Percentiles rank a stretch among this genome's conserved stretches.
phyloP scores from a whole-genome alignment of 2,797 vertebrate genomes.

The Hydrolagus colliei region DNA sequence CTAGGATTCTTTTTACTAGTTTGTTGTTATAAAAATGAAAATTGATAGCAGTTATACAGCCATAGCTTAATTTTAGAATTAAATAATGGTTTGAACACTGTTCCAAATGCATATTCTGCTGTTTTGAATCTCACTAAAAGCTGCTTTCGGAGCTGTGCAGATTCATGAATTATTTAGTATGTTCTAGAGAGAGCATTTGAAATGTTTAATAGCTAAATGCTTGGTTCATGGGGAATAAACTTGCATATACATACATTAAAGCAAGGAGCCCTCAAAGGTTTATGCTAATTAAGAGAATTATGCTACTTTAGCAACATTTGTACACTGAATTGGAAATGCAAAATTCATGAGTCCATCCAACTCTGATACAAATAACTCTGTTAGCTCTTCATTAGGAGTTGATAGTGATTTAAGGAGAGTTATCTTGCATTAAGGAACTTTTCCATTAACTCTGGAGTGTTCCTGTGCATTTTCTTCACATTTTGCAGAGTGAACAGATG shows the following conservation, averaged over 20 bases:
- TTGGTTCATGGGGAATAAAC: slow-evolving; percentile 32
- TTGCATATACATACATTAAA: slow-evolving; percentile 32
- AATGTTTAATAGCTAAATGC: slow-evolving; percentile 33
- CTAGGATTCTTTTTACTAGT: slow-evolving; percentile 23
- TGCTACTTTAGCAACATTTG: slow-evolving; percentile 33
- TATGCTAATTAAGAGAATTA: slow-evolving; percentile 47
- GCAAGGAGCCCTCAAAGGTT: slow-evolving; percentile 50
- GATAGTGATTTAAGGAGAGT: slow-evolving; percentile 13
- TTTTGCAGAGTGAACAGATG: too few species aligned
- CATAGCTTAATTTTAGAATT: slow-evolving; percentile 17
- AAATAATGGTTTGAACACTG: slow-evolving; percentile 26
- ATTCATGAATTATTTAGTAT: slow-evolving; percentile 32
- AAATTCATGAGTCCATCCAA: slow-evolving; percentile 30
- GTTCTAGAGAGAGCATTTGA: slow-evolving; percentile 32
- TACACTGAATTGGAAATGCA: slow-evolving; percentile 30
- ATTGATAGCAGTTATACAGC: slow-evolving; percentile 11
- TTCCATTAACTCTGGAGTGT: too few species aligned
- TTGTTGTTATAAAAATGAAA: slow-evolving; percentile 32
- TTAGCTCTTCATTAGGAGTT: slow-evolving; percentile 28
- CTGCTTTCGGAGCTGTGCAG: slow-evolving; percentile 15
- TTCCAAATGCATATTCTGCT: slow-evolving; percentile 28
- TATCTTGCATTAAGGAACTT: slow-evolving; percentile 2
- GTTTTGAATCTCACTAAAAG: slow-evolving; percentile 29
- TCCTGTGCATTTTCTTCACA: too few species aligned
- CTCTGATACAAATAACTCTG: slow-evolving; percentile 28